Evolutionary conservation across 53 echinoderm and acorn worm species (phyloP).

Genomic region (Astropecten irregularis): DNA sequence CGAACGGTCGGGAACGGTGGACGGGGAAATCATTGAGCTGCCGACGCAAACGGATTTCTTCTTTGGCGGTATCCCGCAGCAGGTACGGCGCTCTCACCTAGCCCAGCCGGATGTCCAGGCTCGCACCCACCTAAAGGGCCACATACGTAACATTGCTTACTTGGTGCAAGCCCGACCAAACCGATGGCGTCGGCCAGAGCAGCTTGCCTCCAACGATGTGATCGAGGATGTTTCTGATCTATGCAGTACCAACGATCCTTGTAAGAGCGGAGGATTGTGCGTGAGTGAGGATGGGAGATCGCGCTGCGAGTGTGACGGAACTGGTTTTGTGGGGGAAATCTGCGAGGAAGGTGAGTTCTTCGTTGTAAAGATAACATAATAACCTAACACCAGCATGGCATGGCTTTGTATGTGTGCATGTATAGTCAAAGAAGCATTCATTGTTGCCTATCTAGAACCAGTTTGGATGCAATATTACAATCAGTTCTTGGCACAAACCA

Average conservation of each 20-base stretch:
- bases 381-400: neutral
- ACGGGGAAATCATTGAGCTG: slow-evolving; percentile 47
- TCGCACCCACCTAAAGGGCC: slow-evolving; percentile 64
- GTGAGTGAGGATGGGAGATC: slow-evolving; percentile 64
- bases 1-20: slow-evolving; percentile 59
- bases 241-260: slow-evolving; percentile 80
- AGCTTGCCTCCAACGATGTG: slow-evolving; percentile 40
- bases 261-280: slow-evolving; percentile 77
- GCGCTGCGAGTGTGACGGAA: slow-evolving; percentile 71
- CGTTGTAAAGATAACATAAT: neutral
- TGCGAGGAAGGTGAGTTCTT: slow-evolving; percentile 60
- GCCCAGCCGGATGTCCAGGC: slow-evolving; percentile 62
- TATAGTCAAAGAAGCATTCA: too few species aligned
- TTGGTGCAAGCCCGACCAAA: slow-evolving; percentile 70
- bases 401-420: neutral
- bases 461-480: too few species aligned
- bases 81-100: slow-evolving; percentile 18
- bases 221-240: slow-evolving; percentile 69
- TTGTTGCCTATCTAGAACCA: too few species aligned
- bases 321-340: slow-evolving; percentile 58
- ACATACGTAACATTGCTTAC: slow-evolving; percentile 78
- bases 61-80: slow-evolving; percentile 80
- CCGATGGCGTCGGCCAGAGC: slow-evolving; percentile 67
- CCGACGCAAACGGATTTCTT: slow-evolving; percentile 72
- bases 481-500: too few species aligned